Evolutionary conservation across 2,113 vertebrate genomes (phyloP).

Genomic region (Hemiscyllium ocellatum): DNA sequence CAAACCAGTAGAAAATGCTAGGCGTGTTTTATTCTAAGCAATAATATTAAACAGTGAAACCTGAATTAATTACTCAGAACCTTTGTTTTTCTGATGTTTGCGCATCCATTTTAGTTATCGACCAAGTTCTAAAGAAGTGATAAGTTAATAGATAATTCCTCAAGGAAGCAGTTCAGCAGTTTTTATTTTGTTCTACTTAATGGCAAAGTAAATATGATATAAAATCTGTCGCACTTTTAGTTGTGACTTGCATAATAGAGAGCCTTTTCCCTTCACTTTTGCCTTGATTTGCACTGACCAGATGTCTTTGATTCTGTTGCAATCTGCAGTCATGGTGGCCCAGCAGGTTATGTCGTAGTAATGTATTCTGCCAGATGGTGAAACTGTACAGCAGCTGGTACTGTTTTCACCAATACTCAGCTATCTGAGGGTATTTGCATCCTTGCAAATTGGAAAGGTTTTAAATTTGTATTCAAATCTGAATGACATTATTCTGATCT

Average conservation of each 20-base stretch:
- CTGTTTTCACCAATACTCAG: neutral
- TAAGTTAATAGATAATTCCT: neutral
- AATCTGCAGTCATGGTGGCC: conserved; percentile 12
- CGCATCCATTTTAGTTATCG: neutral
- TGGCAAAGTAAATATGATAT: neutral
- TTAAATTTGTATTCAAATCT: neutral
- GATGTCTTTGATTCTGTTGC: neutral
- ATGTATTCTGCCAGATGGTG: conserved; percentile 1
- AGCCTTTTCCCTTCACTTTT: neutral
- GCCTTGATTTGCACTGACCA: neutral
- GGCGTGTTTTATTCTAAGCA: neutral
- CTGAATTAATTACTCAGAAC: neutral
- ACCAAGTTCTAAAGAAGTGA: neutral
- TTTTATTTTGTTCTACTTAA: neutral
- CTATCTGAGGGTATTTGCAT: neutral
- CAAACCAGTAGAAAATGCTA: neutral
- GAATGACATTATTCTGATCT: neutral
- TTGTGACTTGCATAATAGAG: neutral
- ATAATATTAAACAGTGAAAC: neutral
- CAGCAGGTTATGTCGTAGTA: conserved; percentile 14
- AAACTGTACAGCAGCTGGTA: neutral
- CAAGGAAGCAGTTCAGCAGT: neutral
- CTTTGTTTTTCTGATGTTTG: neutral
- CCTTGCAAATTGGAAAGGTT: neutral
- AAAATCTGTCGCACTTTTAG: neutral